Evolutionary conservation across 1,140 invertebrate species (phyloP), one percentile per base, ranked within the genome.

Genomic region (Drosophila biarmipes): DNA sequence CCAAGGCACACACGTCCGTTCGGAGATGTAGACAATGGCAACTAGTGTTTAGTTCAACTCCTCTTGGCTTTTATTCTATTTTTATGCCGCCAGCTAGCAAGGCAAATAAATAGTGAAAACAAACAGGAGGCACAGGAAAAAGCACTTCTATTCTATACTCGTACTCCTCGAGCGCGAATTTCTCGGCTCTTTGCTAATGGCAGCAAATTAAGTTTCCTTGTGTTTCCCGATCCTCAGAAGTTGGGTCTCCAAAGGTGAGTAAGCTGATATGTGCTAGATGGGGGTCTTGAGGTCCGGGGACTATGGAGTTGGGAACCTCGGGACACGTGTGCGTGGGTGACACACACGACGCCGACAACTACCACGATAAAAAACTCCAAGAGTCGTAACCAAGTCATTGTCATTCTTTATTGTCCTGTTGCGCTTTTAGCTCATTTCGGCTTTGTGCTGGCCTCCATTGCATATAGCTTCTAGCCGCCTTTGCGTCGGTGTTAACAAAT

Each of bases 391-490:
- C 57, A 73, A 75, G 69, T 62, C 71, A 54, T 62, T 73, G 71
- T 66, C 72, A 55, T 74, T 75, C 61, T 66, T 75, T 75, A 75
- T 75, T 75, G 72, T 75, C 72, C 72, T 75, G 72, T 66, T 75
- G 72, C 72, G 72, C 72, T 75, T 75, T 73, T 54, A 69, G 49
- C 71, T 74, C 56, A 54, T 55, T 73, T 73, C 38, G 49, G 48
- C 46, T 64, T 55, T 49, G 63, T 42, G 63, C 58, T 51, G 58
- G 63, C 63, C 24, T 49, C 46, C 46, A 49, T 49, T 49, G 24
- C 42, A 17, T 21, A 31, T 57, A 24, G 56, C 42, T 45, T 43
- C 43, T 35, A 24, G 45, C 24, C 27, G 42, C 51, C 35, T 56
- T 66, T 66, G 72, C 72, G 72, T 75, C 59, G 72, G 72, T 75